These are phyloP conservation scores for Rhinella marina DNA, from an alignment of 2,797 vertebrate genomes.

Conservation along the genomic window DNA sequence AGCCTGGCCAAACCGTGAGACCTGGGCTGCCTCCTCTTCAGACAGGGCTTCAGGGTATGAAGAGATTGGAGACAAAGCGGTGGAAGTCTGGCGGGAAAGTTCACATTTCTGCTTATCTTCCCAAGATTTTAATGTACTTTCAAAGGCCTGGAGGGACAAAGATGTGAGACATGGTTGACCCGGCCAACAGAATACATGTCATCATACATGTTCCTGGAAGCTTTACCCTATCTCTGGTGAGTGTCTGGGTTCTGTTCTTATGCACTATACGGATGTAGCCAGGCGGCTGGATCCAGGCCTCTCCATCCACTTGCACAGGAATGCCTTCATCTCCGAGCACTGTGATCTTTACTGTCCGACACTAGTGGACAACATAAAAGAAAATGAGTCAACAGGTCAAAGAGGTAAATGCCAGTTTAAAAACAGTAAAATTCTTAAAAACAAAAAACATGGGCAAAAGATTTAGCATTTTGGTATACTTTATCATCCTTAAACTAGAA, in stretches of 20 bases:
- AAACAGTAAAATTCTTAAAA: background rate
- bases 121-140: slow-evolving; percentile 96
- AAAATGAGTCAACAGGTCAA: background rate
- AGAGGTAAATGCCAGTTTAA: background rate
- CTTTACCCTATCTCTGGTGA: slow-evolving; percentile 91
- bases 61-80: slow-evolving; percentile 80
- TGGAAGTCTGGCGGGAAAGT: slow-evolving; percentile 78
- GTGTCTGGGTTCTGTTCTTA: slow-evolving; percentile 94
- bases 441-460: background rate
- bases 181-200: background rate
- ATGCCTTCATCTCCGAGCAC: slow-evolving; percentile 94
- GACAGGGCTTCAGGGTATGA: slow-evolving; percentile 87
- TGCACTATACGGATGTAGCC: slow-evolving; percentile 94
- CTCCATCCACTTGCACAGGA: slow-evolving; percentile 96
- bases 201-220: background rate
- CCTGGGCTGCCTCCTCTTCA: slow-evolving; percentile 87
- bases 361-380: slow-evolving; percentile 73
- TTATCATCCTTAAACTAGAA: background rate
- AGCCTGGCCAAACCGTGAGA: slow-evolving; percentile 89
- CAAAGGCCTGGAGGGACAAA: slow-evolving; percentile 83
- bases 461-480: background rate
- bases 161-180: background rate
- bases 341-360: slow-evolving; percentile 93
- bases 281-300: slow-evolving; percentile 94
- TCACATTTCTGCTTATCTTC: slow-evolving; percentile 96